Evolutionary conservation across 2,888 invertebrate species (phyloP).

Genomic region (Campoplex capitator): DNA sequence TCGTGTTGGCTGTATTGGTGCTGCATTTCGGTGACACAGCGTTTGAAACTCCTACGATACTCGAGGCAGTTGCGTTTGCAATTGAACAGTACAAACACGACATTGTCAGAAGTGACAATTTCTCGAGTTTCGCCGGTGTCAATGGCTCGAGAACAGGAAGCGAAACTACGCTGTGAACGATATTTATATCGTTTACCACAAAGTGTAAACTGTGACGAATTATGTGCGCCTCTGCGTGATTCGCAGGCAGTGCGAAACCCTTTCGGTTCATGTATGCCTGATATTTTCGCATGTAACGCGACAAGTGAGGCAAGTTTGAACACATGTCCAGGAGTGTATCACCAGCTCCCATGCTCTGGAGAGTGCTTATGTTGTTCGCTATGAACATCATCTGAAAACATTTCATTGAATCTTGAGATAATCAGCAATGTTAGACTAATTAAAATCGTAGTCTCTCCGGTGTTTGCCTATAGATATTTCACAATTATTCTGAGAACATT

Average conservation of each 20-base stretch:
- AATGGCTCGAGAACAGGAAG: slow-evolving; percentile 95
- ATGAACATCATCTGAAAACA: slow-evolving; percentile 90
- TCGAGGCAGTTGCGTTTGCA: slow-evolving; percentile 88
- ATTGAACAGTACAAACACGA: slow-evolving; percentile 93
- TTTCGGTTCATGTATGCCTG: slow-evolving; percentile 89
- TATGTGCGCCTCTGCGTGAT: slow-evolving; percentile 90
- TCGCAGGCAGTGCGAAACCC: slow-evolving; percentile 88
- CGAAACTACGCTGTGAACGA: slow-evolving; percentile 93
- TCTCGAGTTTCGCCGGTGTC: slow-evolving; percentile 92
- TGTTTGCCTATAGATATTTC: too few relatives aligned
- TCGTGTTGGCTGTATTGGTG: slow-evolving; percentile 78
- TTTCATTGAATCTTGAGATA: neutral
- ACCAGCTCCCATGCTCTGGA: slow-evolving; percentile 93
- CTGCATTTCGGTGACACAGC: slow-evolving; percentile 87
- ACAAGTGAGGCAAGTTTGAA: slow-evolving; percentile 90
- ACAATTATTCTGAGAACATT: too few relatives aligned
- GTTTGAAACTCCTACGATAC: slow-evolving; percentile 87
- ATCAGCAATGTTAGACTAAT: neutral
- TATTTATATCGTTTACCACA: slow-evolving; percentile 93
- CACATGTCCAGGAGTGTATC: slow-evolving; percentile 93
- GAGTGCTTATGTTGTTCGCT: slow-evolving; percentile 90
- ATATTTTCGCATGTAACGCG: slow-evolving; percentile 87
- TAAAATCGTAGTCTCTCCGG: neutral
- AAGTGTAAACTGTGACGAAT: slow-evolving; percentile 91
- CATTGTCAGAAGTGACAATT: slow-evolving; percentile 92